phyloP scores from a whole-genome alignment of 2,888 invertebrate genomes.

The Taenaris catops region DNA sequence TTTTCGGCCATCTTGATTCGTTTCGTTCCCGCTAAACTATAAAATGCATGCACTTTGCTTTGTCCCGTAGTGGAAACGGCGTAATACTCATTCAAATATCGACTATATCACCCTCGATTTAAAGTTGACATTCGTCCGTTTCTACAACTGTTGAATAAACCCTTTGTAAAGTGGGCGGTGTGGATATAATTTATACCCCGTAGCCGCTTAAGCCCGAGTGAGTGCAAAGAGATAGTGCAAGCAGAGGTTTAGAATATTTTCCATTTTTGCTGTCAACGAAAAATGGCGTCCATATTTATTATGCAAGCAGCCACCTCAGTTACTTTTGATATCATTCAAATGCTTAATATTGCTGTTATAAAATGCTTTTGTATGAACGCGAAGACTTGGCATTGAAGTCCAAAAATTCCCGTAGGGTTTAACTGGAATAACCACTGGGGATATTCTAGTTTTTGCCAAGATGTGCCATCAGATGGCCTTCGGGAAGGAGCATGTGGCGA shows the following conservation, averaged over 20 bases:
- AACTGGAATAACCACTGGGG: no score
- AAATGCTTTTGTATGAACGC: constrained; percentile 8
- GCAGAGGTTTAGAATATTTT: constrained; percentile 35
- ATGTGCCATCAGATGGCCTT: no score
- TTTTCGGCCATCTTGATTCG: constrained; percentile 35
- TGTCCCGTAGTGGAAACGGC: constrained; percentile 25
- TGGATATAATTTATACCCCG: constrained; percentile 39
- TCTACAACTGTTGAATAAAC: constrained; percentile 21
- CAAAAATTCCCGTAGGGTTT: no score
- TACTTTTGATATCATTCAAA: constrained; percentile 21
- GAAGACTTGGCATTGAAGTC: no score
- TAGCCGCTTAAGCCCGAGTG: constrained; percentile 37
- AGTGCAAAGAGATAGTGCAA: constrained; percentile 35
- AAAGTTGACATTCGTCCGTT: constrained; percentile 17
- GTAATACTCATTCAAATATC: constrained; percentile 7
- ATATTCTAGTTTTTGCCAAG: no score
- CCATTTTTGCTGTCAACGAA: constrained; percentile 37
- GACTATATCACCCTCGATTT: constrained; percentile 10
- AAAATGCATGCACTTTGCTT: constrained; percentile 36
- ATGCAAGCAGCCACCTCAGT: constrained; percentile 23
- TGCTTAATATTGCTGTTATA: constrained; percentile 16
- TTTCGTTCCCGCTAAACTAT: constrained; percentile 36
- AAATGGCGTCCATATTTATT: constrained; percentile 32
- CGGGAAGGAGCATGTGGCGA: no score
- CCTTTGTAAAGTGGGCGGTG: constrained; percentile 28